Base-by-base conservation (phyloP, 2,113 vertebrate species). In the Clupea harengus region DNA sequence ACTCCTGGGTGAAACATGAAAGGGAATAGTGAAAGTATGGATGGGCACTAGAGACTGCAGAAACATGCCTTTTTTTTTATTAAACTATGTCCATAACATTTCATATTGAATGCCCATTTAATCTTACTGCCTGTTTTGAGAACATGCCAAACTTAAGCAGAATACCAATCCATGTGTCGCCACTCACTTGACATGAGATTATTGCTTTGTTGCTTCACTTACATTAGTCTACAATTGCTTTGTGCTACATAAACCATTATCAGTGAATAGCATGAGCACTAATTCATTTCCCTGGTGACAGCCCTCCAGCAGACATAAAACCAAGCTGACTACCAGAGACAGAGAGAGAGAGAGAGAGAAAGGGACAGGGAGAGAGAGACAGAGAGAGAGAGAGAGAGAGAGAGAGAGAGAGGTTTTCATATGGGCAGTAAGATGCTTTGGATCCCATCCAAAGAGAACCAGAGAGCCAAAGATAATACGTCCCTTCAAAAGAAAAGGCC, bases 401-500 rank as follows among this genome's bases (percentile, higher is more conserved):
- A 49, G 49, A 50, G 46, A 32, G 28, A 85, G 20, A 75, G 2
- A 49, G 67, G 67, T 11, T 39, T 72, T 10, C n/a, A 28, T 72
- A 72, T 32, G 64, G 64, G 32, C 25, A 72, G n/a, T 72, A 15
- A 72, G 64, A 72, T 32, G 28, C n/a, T 28, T 72, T 72, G 64
- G 64, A 72, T 72, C 64, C 11, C 64, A 32, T 32, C 64, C 64
- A 72, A 3, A 0, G 11, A 57, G 46, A 39, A 18, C 82, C 20
- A 39, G 25, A 54, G 49, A 10, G 83, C 64, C 72, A 78, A 84
- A 6, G 4, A 78, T 46, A 83, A 81, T 75, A 85, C 81, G 75
- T 50, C 47, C 52, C 81, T 18, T 28, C 80, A 83, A 72, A 72
- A 32, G 28, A 25, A 67, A 86, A 88, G 84, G 82, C 85, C 84